Evolutionary conservation across 2,888 invertebrate species (phyloP), one percentile per base, ranked within the genome.

Genomic region (Zeuzera pyrina): DNA sequence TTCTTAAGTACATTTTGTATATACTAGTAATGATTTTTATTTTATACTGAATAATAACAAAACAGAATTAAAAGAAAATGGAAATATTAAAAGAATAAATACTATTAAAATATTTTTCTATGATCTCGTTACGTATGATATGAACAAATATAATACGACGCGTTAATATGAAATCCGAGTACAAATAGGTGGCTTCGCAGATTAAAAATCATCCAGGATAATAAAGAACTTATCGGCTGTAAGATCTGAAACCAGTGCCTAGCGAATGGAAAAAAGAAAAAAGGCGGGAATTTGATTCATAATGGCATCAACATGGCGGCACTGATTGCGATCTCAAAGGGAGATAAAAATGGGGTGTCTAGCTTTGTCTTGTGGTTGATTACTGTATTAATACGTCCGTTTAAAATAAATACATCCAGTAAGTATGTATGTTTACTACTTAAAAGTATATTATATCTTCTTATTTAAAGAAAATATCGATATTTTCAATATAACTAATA

Each of bases 201-300:
- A 77, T 77, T 74, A 78, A 76, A 78, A 74, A 76, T 76, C 74
- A 76, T 77, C 70, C 73, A 73, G 76, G 71, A 77, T 77, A 77
- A 78, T 79, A 77, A 77, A 74, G 73, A 67, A 62, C 58, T 78
- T 78, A 79, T 79, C 78, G 62, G 60, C 68, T 73, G 70, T 68
- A 73, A 71, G 74, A 79, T 79, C 78, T 73, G 67, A 73, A 62
- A 71, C 69, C 66, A 48, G 59, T 76, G 74, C 65, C 71, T 64
- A 66, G 62, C 60, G 64, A 68, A 66, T 64, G 58, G 60, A 53
- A 66, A 70, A 69, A 69, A 64, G 57, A 52, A 70, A 74, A 76
- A 78, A 70, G 66, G 76, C 73, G 73, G 72, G 72, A 72, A 69
- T 77, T 76, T 70, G 73, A 77, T 77, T 76, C 74, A 69, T 77